A percentile compares a stretch with the other conserved stretches of the same genome.
phyloP scores from a whole-genome alignment of 2,797 vertebrate genomes.

The Bucorvus abyssinicus region DNA sequence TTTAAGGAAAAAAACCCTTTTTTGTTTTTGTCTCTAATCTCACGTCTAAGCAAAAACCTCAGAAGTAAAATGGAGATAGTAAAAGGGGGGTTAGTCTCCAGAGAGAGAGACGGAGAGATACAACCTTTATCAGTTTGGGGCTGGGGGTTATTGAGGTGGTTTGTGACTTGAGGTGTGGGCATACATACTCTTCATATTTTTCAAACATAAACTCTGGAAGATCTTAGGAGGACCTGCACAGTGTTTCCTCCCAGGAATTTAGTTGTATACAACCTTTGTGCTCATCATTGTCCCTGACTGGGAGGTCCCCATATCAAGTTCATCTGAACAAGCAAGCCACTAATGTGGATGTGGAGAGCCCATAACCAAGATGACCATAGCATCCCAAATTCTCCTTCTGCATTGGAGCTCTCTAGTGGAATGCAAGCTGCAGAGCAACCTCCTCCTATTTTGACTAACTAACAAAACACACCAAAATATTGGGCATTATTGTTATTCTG shows the following conservation, averaged over 20 bases:
- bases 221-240: neutral
- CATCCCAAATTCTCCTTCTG: neutral
- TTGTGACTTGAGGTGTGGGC: neutral
- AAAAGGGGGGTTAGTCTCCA: neutral
- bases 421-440: neutral
- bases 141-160: rapidly evolving
- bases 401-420: conserved; percentile 5
- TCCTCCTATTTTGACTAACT: neutral
- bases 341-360: neutral
- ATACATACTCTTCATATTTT: neutral
- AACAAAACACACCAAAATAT: neutral
- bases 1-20: neutral
- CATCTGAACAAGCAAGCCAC: neutral
- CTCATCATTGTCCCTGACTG: neutral
- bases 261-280: neutral
- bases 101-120: neutral
- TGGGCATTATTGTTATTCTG: neutral
- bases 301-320: neutral
- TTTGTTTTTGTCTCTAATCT: neutral
- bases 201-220: neutral
- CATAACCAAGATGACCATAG: neutral
- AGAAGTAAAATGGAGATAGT: neutral
- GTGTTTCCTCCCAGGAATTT: neutral
- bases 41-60: neutral
- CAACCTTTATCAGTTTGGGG: neutral